phyloP scores from a whole-genome alignment of 1,140 invertebrate genomes.

The Trachymyrmex cornetzi region DNA sequence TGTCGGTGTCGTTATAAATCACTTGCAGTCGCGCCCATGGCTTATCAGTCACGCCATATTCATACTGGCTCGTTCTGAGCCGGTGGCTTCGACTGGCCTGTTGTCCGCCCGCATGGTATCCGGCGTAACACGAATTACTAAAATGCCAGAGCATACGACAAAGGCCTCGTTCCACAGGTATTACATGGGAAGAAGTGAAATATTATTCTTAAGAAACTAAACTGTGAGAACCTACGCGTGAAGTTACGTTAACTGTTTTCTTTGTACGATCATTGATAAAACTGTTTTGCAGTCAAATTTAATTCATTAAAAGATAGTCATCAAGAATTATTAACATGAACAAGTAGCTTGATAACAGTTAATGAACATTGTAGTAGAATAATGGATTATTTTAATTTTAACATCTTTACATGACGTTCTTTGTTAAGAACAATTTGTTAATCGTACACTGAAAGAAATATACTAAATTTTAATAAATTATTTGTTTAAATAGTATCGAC shows the following conservation, averaged over 20 bases:
- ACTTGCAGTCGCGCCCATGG: conserved; percentile 54
- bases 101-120: conserved; percentile 39
- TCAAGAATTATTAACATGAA: not conserved
- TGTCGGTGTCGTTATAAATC: conserved; percentile 70
- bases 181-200: not conserved
- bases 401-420: not conserved
- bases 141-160: conserved; percentile 8
- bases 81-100: conserved; percentile 53
- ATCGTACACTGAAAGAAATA: not conserved
- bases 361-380: not conserved
- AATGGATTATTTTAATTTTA: not conserved
- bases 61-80: conserved; percentile 68
- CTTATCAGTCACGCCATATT: conserved; percentile 77
- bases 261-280: not conserved
- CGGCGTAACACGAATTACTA: conserved; percentile 33
- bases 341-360: not conserved
- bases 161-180: not conserved
- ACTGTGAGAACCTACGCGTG: not conserved
- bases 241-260: not conserved
- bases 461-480: too few species aligned
- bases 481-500: not conserved
- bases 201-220: conserved; percentile 12
- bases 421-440: not conserved
- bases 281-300: not conserved
- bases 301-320: not conserved